Evolutionary conservation across 2,113 vertebrate species (phyloP).

Genomic region (Fregetta grallaria): DNA sequence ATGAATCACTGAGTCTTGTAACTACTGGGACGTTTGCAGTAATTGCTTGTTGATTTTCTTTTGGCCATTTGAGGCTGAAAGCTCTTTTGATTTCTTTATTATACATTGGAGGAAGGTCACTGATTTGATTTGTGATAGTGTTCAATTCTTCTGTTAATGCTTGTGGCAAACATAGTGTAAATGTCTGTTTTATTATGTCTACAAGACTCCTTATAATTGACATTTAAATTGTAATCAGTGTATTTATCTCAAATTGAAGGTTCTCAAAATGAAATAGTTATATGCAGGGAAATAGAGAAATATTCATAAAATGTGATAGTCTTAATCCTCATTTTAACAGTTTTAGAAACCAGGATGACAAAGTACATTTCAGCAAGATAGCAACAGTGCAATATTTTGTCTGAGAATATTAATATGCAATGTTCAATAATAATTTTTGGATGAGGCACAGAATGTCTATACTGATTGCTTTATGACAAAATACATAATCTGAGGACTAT

Average conservation of each 20-base stretch:
- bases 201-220: constrained; percentile 14
- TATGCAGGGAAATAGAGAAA: background rate
- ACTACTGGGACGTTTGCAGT: background rate
- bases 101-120: constrained; percentile 11
- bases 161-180: background rate
- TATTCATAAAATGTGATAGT: background rate
- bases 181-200: background rate
- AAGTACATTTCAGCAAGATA: background rate
- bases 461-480: background rate
- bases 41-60: constrained; percentile 62
- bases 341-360: background rate
- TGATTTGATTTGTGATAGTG: constrained; percentile 46
- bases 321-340: background rate
- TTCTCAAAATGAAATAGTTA: background rate
- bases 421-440: background rate
- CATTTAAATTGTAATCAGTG: constrained; percentile 27
- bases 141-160: background rate
- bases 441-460: background rate
- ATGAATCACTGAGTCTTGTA: constrained; percentile 31
- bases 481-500: background rate
- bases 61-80: constrained; percentile 41
- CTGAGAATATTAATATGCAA: background rate
- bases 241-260: constrained; percentile 18
- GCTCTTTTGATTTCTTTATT: constrained; percentile 55
- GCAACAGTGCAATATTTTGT: background rate